A percentile compares a stretch with the other conserved stretches of the same genome.
Conservation (phyloP, 1,140 invertebrate genomes). For the Drosophila pruinosa region DNA sequence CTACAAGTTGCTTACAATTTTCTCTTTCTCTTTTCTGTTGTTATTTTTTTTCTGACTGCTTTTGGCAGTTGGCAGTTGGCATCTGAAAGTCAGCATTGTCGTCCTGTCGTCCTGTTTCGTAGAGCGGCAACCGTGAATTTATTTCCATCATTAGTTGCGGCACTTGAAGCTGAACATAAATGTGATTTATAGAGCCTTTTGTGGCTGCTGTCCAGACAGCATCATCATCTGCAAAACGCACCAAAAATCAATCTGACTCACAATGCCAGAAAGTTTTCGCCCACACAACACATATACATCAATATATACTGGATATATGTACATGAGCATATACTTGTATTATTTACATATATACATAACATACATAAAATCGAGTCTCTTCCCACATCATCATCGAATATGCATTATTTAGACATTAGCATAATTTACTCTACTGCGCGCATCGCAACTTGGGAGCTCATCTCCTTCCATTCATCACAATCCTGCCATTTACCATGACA, state of each 20-base stretch:
- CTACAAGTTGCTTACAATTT: conserved; percentile 45
- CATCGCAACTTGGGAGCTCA: conserved; percentile 33
- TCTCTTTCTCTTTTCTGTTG: conserved; percentile 1
- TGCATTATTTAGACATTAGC: conserved; percentile 82
- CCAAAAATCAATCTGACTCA: conserved; percentile 53
- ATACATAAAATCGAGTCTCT: conserved; percentile 12
- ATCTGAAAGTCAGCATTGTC: conserved; percentile 63
- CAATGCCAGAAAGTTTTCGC: conserved; percentile 1
- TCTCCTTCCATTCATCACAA: conserved; percentile 38
- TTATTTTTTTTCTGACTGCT: conserved; percentile 34
- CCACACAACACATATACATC: background rate
- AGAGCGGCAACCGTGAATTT: conserved; percentile 60
- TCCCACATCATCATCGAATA: conserved; percentile 73
- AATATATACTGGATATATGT: background rate
- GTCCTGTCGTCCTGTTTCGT: conserved; percentile 45
- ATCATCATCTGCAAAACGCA: conserved; percentile 19
- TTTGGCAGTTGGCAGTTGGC: conserved; percentile 62
- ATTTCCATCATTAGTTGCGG: conserved; percentile 81
- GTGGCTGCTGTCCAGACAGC: conserved; percentile 31
- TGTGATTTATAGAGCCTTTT: conserved; percentile 74
- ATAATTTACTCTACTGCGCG: conserved; percentile 71
- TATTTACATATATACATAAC: background rate
- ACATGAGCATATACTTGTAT: background rate
- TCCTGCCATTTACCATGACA: conserved; percentile 23
- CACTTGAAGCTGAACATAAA: conserved; percentile 77